These are phyloP conservation scores for Trichoplusia ni DNA, from an alignment of 1,140 invertebrate species.

Conservation along the genomic window DNA sequence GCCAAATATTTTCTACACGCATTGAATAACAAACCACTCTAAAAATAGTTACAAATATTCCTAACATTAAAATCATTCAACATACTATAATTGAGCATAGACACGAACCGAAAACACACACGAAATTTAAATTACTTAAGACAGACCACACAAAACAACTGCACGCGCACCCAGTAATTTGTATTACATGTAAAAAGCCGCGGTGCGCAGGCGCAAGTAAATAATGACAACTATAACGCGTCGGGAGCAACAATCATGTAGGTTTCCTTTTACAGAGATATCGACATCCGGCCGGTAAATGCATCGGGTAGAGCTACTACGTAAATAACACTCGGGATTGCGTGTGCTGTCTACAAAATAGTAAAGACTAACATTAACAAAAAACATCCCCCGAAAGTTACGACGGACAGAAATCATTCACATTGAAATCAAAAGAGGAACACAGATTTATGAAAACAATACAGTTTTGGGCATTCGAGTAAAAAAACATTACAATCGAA, in stretches of 20 bases:
- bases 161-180: slow-evolving; percentile 17
- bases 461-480: no score
- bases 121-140: no score
- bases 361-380: no score
- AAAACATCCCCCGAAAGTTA: no score
- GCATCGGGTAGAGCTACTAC: slow-evolving; percentile 39
- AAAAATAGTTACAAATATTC: no score
- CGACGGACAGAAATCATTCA: no score
- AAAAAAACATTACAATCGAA: no score
- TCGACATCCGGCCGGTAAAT: slow-evolving; percentile 61
- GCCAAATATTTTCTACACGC: no score
- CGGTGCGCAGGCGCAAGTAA: slow-evolving; percentile 41
- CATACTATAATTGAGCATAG: neutral
- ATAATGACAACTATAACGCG: slow-evolving; percentile 68
- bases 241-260: slow-evolving; percentile 63
- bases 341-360: neutral
- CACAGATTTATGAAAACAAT: no score
- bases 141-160: neutral
- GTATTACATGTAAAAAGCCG: slow-evolving; percentile 21
- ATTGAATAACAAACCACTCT: no score
- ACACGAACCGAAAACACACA: neutral
- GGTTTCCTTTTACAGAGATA: slow-evolving; percentile 63
- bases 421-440: no score
- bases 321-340: neutral
- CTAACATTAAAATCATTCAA: no score